Percentiles rank a stretch among this genome's conserved stretches.
phyloP scores from a whole-genome alignment of 2,888 invertebrate species.

The Calameuta idolon region DNA sequence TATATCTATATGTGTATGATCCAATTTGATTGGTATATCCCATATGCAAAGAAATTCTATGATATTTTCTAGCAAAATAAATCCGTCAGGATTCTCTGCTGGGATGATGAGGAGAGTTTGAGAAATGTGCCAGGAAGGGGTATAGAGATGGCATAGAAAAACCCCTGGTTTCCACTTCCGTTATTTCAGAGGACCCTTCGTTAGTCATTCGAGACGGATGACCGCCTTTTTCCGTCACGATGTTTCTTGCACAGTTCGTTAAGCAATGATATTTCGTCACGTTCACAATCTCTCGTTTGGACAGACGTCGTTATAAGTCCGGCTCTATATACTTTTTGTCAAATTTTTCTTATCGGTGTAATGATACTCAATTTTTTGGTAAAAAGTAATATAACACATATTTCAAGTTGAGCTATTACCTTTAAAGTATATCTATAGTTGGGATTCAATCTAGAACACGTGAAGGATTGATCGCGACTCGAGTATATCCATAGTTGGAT shows the following conservation, averaged over 20 bases:
- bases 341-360: neutral
- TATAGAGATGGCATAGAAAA: constrained; percentile 31
- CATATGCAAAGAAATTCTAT: neutral
- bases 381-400: neutral
- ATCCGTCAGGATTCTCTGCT: neutral
- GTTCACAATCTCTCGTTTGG: constrained; percentile 32
- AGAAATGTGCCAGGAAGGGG: constrained; percentile 6
- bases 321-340: neutral
- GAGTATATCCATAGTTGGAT: too few relatives aligned
- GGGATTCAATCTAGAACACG: neutral
- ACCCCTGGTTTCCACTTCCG: constrained; percentile 42
- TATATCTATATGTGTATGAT: too few relatives aligned
- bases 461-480: neutral
- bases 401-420: neutral
- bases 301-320: neutral
- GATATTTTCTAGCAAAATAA: neutral
- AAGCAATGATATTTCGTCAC: constrained; percentile 55
- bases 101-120: neutral
- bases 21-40: neutral
- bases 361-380: neutral
- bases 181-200: constrained; percentile 42
- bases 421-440: too few relatives aligned
- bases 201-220: constrained; percentile 39
- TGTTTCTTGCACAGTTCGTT: constrained; percentile 52
- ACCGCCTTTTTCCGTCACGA: constrained; percentile 5